Evolutionary conservation across 2,797 vertebrate species (phyloP).

Genomic region (Protonibea diacanthus): DNA sequence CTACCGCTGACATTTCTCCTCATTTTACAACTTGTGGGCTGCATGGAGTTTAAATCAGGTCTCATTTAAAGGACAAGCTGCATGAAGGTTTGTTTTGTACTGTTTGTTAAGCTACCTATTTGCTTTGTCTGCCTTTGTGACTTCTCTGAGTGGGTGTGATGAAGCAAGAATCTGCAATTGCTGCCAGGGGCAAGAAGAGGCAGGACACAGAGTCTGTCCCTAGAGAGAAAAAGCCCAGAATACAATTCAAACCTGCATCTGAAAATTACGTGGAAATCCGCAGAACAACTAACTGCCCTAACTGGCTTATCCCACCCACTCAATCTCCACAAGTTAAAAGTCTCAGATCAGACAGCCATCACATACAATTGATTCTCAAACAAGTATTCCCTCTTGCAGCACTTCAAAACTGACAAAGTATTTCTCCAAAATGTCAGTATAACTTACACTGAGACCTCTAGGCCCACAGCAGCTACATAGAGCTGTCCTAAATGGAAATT

Average conservation of each 20-base stretch:
- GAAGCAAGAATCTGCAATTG: constrained; percentile 61
- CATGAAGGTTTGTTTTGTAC: constrained; percentile 26
- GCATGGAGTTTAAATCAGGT: constrained; percentile 21
- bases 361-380: constrained; percentile 38
- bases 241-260: constrained; percentile 39
- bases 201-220: constrained; percentile 49
- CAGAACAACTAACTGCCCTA: constrained; percentile 14
- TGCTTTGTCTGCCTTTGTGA: constrained; percentile 57
- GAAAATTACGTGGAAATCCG: constrained; percentile 29
- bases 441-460: constrained; percentile 32
- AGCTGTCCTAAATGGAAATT: constrained; percentile 68
- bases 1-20: constrained; percentile 29
- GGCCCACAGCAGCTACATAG: constrained; percentile 41
- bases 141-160: constrained; percentile 68
- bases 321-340: constrained; percentile 51
- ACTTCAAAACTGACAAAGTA: constrained; percentile 41
- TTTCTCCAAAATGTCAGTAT: constrained; percentile 46
- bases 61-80: constrained; percentile 39
- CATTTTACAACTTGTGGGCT: constrained; percentile 35
- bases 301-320: constrained; percentile 28
- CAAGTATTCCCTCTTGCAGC: constrained; percentile 18
- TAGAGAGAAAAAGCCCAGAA: constrained; percentile 61
- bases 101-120: constrained; percentile 60
- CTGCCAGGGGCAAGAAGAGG: constrained; percentile 68
- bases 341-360: constrained; percentile 20